phyloP scores from a whole-genome alignment of 64 coral and sea anemone genomes.

The Pocillopora verrucosa region DNA sequence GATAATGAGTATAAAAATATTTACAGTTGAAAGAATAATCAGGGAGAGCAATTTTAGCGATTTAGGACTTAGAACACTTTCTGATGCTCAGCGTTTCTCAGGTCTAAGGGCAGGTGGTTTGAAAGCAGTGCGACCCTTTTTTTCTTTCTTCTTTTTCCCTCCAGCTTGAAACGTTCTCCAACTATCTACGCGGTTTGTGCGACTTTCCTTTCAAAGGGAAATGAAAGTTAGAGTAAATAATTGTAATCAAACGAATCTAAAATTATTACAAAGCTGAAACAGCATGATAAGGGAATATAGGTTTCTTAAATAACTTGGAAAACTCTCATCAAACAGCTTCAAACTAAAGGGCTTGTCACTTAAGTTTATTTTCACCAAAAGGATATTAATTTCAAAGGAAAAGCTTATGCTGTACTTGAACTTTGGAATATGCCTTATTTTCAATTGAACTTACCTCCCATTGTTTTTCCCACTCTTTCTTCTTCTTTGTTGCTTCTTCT shows the following conservation, averaged over 20 bases:
- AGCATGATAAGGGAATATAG: too few relatives aligned
- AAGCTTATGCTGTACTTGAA: neutral
- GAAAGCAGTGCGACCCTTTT: constrained; percentile 54
- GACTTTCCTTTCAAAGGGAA: constrained; percentile 59
- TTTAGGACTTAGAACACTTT: neutral
- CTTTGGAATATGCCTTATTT: neutral
- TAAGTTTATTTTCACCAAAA: too few relatives aligned
- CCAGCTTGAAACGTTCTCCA: constrained; percentile 75
- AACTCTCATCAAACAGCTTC: too few relatives aligned
- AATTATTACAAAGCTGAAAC: neutral
- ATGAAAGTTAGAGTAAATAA: neutral
- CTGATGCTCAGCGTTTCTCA: constrained; percentile 49
- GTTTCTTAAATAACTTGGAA: too few relatives aligned
- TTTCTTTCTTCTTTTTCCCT: constrained; percentile 64
- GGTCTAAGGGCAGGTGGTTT: constrained; percentile 74
- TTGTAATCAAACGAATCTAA: neutral
- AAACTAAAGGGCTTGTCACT: too few relatives aligned
- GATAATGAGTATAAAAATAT: neutral
- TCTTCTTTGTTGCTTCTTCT: constrained; percentile 72
- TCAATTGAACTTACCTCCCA: constrained; percentile 57
- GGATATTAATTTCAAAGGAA: too few relatives aligned
- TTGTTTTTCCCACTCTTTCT: constrained; percentile 76
- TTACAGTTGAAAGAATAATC: neutral
- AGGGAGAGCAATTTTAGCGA: neutral
- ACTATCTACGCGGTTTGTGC: constrained; percentile 77